Evolutionary conservation across 2,113 vertebrate genomes (phyloP).

Genomic region (Peromyscus maniculatus): DNA sequence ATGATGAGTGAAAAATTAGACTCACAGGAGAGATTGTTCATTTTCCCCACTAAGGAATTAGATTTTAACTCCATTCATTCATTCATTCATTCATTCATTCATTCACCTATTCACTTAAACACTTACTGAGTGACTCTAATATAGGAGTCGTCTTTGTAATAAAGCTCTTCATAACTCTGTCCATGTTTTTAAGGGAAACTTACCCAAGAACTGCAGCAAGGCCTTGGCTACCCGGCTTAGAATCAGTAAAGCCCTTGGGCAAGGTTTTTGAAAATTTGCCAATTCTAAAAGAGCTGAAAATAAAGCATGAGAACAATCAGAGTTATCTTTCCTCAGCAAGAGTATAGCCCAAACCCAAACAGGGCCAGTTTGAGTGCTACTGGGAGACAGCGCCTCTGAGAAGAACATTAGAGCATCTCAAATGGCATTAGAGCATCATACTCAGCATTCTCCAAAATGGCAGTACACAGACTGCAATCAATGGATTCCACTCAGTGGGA

Average conservation of each 20-base stretch:
- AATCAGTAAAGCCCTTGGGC: neutral
- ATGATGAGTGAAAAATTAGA: neutral
- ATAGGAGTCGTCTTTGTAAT: neutral
- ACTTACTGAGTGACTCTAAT: slow-evolving; percentile 13
- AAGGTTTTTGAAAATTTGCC: slow-evolving; percentile 42
- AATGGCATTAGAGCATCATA: slow-evolving; percentile 63
- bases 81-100: neutral
- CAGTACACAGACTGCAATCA: slow-evolving; percentile 67
- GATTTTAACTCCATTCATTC: neutral
- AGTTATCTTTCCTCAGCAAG: slow-evolving; percentile 63
- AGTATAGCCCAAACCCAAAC: slow-evolving; percentile 49
- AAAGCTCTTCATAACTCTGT: neutral
- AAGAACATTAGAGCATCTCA: slow-evolving; percentile 72
- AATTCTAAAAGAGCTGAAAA: slow-evolving; percentile 56
- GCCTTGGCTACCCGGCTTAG: neutral
- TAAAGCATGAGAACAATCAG: slow-evolving; percentile 1
- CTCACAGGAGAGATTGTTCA: neutral
- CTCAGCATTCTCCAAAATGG: slow-evolving; percentile 75
- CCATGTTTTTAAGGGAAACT: neutral
- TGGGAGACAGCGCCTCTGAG: slow-evolving; percentile 69
- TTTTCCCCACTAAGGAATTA: slow-evolving; percentile 41
- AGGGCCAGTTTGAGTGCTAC: slow-evolving; percentile 52
- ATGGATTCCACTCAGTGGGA: slow-evolving; percentile 57
- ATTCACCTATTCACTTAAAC: neutral
- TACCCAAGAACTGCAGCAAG: neutral